These are phyloP conservation scores for Aproaerema taeniolella DNA, from an alignment of 2,888 invertebrate genomes.

Conservation along the genomic window DNA sequence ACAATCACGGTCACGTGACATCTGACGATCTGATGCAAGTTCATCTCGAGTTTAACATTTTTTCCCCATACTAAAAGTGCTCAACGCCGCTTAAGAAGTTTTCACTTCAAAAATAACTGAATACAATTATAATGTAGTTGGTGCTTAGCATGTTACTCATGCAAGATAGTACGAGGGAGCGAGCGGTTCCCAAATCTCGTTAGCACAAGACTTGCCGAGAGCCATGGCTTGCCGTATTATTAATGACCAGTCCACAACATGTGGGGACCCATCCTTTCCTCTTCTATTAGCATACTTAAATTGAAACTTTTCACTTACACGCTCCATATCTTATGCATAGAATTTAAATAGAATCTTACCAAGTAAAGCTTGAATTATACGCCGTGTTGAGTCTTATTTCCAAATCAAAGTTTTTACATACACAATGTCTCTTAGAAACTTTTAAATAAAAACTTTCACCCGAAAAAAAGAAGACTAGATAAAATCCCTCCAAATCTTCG, in stretches of 20 bases:
- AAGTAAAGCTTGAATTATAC: neutral
- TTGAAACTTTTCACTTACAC: conserved; percentile 24
- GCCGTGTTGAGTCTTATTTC: neutral
- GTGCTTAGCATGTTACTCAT: conserved; percentile 7
- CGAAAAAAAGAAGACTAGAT: conserved; percentile 35
- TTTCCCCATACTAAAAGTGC: too few relatives aligned
- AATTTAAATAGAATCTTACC: neutral
- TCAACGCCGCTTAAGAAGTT: too few relatives aligned
- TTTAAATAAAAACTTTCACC: conserved; percentile 28
- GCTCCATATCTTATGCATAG: neutral
- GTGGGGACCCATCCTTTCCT: conserved; percentile 20
- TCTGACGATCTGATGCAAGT: too few relatives aligned
- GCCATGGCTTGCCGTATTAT: conserved; percentile 12
- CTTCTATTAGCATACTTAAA: conserved; percentile 23
- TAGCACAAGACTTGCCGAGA: conserved; percentile 6
- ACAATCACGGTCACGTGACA: too few relatives aligned
- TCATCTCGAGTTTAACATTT: too few relatives aligned
- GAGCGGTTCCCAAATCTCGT: conserved; percentile 15
- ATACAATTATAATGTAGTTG: too few relatives aligned
- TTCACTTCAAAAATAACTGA: too few relatives aligned
- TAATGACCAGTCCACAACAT: conserved; percentile 17
- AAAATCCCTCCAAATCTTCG: conserved; percentile 50
- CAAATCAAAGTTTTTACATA: conserved; percentile 17
- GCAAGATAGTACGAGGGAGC: conserved; percentile 9
- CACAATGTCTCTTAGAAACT: conserved; percentile 20